Percentiles rank a stretch among this genome's conserved stretches.
Evolutionary conservation across 2,113 vertebrate species (phyloP).

Genomic region (Eptesicus fuscus): DNA sequence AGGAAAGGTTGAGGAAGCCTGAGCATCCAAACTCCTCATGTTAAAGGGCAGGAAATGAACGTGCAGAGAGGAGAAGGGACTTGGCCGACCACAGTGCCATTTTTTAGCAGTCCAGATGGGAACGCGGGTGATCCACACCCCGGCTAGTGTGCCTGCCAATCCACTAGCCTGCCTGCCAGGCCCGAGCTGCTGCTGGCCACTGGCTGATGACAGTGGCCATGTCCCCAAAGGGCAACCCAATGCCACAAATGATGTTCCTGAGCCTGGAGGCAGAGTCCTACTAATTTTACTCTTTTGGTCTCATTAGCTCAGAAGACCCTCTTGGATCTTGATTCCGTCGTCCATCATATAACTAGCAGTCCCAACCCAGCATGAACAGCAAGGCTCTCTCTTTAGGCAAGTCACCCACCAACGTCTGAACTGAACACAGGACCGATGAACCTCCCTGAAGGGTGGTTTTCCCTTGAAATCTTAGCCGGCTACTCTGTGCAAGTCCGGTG

Average conservation of each 20-base stretch:
- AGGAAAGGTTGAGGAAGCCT: neutral
- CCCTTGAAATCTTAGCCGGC: neutral
- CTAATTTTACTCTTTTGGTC: neutral
- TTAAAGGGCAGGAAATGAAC: neutral
- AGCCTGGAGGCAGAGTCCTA: neutral
- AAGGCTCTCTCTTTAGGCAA: neutral
- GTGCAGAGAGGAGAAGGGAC: neutral
- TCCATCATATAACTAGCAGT: neutral
- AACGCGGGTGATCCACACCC: neutral
- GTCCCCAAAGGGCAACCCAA: neutral
- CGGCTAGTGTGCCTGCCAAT: neutral
- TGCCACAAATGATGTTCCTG: neutral
- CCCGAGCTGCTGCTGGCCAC: neutral
- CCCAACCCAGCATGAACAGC: neutral
- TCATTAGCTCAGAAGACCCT: neutral
- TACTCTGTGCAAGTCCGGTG: neutral
- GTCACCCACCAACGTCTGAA: neutral
- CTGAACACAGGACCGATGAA: neutral
- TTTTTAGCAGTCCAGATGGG: neutral
- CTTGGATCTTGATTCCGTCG: neutral
- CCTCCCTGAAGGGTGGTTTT: neutral
- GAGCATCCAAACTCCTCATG: neutral
- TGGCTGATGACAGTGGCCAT: neutral
- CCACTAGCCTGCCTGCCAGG: neutral
- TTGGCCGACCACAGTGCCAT: neutral